Base-by-base conservation (phyloP, 2,113 vertebrate species). In the Bostrychus sinensis region DNA sequence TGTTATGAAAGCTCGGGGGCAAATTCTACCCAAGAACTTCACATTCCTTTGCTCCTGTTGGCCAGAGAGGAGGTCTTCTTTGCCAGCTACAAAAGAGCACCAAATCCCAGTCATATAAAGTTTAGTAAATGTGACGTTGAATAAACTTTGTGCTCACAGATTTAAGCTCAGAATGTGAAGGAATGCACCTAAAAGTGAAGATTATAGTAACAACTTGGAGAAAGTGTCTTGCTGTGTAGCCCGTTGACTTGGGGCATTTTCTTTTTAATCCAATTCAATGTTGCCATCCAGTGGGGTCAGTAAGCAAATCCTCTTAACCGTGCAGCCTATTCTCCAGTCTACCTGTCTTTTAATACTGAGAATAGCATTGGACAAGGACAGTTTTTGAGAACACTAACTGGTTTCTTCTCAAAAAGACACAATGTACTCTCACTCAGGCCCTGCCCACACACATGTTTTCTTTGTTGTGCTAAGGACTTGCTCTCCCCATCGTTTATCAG, bases 271-370 rank as follows among this genome's bases (percentile, higher is more conserved):
- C 72, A 55, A 20, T 80, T 59, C 53, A 59, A 3, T 20, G 9
- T 71, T 64, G 62, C 72, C 26, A 30, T 48, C 23, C 25, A 66
- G 58, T 66, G 46, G 75, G 77, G 86, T 89, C 82, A 88, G 63
- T 53, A 32, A 66, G 68, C 61, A 80, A 91, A 91, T 89, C 90
- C 88, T 92, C 86, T 90, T 90, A 89, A 81, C 86, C 63, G 53
- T 30, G 25, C 50, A 75, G 64, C 64, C 71, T 61, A 39, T 66
- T 78, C 78, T 63, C 62, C 66, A 71, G 54, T 60, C 66, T 61
- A 30, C 55, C 14, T 51, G 25, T 23, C 25, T 8, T 26, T 16
- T 26, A 64, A 16, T 70, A 77, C 78, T 82, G 78, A 71, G 82
- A 84, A 77, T 69, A 63, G 61, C 60, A 45, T 41, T 37, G 53